phyloP scores from a whole-genome alignment of 2,797 vertebrate genomes.

The Sciaenops ocellatus region DNA sequence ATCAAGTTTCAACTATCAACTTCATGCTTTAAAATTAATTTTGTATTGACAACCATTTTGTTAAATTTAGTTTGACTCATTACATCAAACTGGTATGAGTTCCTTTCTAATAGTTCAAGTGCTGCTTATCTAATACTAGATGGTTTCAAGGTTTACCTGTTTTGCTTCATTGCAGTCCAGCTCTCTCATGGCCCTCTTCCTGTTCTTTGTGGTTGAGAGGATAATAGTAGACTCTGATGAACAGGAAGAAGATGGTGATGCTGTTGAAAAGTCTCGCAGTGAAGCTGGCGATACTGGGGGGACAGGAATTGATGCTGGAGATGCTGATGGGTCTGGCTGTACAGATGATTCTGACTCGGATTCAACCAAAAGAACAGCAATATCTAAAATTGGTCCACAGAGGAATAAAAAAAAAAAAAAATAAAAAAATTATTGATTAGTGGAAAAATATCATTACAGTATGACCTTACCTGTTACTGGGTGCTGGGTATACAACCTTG shows the following conservation, averaged over 20 bases:
- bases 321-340: background rate
- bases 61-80: background rate
- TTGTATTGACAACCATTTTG: no score
- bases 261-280: background rate
- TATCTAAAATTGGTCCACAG: background rate
- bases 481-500: conserved; percentile 13
- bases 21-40: conserved; percentile 1
- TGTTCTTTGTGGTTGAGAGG: conserved; percentile 3
- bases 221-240: conserved; percentile 23
- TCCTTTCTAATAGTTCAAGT: background rate
- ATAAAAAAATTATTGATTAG: background rate
- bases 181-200: background rate
- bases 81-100: conserved; percentile 4
- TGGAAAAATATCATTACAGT: background rate
- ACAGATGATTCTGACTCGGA: background rate
- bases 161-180: conserved; percentile 2
- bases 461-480: conserved; percentile 14
- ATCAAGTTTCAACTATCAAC: background rate
- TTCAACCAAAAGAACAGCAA: background rate
- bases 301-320: conserved; percentile 3
- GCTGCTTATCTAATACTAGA: conserved; percentile 2
- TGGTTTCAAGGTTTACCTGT: conserved; percentile 8
- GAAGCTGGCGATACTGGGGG: background rate
- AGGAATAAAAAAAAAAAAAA: background rate
- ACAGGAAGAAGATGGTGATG: conserved; percentile 4